Base-by-base conservation (phyloP, 2,888 invertebrate species). In the Sclerodermus sp. region DNA sequence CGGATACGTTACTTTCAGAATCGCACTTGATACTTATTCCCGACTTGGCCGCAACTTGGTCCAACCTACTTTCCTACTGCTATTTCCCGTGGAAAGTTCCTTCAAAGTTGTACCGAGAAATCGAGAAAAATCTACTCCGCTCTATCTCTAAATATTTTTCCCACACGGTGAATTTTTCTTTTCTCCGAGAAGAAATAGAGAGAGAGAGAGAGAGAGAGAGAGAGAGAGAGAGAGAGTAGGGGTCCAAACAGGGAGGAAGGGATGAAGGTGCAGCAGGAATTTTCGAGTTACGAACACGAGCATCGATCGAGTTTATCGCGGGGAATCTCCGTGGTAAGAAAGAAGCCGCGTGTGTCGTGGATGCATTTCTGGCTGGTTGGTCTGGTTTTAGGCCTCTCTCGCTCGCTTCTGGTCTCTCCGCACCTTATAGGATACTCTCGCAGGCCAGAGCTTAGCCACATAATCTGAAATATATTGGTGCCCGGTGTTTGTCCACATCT, bases 381-480 rank as follows among this genome's bases (percentile, higher is more conserved):
- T 64, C 61, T 62, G 67, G 66, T 71, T 61, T 42, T 57, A 53
- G 31, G 40, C 45, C 49, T 53, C 58, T 44, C 54, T 49, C 60
- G 48, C 51, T 50, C 49, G 49, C 47, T 17, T 45, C 57, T 58
- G 57, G 55, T 23, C 23, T 23, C 23, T 23, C 23, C 57, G 52
- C 55, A 51, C 49, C 55, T 42, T 47, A 57, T 50, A 57, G 58
- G 56, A 66, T 63, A 23, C 23, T 23, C 23, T 23, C 23, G 23
- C 4, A 36, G 38, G 51, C 47, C 53, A 30, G 53, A 60, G 64
- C 67, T 71, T 72, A 69, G 67, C 66, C 63, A n/a, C n/a, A 75
- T 77, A 77, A 77, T 77, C 77, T 77, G 74, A 76, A 76, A 77
- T 77, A 76, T 76, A 77, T 77, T 71, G 75, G 77, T 73, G 70